Conservation (phyloP, 1,140 invertebrate genomes). For the Hypothenemus hampei region DNA sequence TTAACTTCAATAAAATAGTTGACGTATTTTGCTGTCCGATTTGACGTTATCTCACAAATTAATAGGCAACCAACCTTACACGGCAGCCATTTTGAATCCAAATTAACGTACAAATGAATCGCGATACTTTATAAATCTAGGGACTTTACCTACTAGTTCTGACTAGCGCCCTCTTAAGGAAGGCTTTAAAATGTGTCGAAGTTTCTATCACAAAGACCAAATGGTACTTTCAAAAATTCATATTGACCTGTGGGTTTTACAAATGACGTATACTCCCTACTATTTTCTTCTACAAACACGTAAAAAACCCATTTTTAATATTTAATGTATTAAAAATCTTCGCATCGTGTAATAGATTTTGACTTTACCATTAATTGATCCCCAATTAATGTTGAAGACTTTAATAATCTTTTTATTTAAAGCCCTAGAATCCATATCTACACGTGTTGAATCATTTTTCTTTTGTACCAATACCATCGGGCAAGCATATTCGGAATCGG, state of each 20-base stretch:
- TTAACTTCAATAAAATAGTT: too few species aligned
- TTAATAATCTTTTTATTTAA: constrained; percentile 45
- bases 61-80: too few species aligned
- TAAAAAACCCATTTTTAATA: constrained; percentile 43
- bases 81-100: too few species aligned
- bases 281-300: constrained; percentile 33
- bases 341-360: constrained; percentile 26
- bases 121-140: too few species aligned
- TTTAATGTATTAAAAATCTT: constrained; percentile 35
- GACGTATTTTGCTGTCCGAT: too few species aligned
- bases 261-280: constrained; percentile 35
- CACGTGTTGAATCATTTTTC: constrained; percentile 30
- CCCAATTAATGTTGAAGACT: constrained; percentile 35
- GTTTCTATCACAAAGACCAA: constrained; percentile 34
- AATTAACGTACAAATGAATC: too few species aligned
- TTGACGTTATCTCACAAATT: too few species aligned
- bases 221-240: constrained; percentile 35
- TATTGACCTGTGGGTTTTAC: constrained; percentile 33
- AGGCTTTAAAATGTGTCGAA: too few species aligned
- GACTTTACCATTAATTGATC: too few species aligned
- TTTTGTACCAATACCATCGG: constrained; percentile 49
- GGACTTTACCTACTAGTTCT: too few species aligned
- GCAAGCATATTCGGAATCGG: constrained; percentile 45
- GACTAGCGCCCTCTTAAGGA: too few species aligned
- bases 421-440: constrained; percentile 50